Base-by-base conservation (phyloP, 2,113 vertebrate species). In the Etheostoma cragini region DNA sequence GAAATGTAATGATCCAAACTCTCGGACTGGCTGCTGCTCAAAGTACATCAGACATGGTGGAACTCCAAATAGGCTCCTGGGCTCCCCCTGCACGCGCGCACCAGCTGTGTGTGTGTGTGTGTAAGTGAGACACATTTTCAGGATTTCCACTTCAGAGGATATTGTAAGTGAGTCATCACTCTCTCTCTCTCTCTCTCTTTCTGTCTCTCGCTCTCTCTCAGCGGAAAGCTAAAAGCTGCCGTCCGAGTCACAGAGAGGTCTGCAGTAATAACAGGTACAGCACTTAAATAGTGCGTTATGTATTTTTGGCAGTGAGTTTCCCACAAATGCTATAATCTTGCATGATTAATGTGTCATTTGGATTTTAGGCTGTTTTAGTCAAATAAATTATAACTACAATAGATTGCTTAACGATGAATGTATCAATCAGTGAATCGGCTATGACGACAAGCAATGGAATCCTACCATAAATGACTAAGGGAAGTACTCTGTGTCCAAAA, bases 111-210 rank as follows among this genome's bases (percentile, higher is more conserved):
- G 81, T 79, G 81, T 53, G 58, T 76, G 76, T 84, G 81, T 79
- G 81, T 53, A 81, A 42, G 81, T 76, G 46, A 70, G 46, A 81
- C 78, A 83, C 75, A 50, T 87, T 91, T 84, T 83, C 81, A 93
- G 92, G 88, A 89, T 83, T 93, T 94, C 91, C 93, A 94, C 88
- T 88, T 93, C 84, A 94, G 78, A 90, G 87, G 81, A 79, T 90
- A 88, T 92, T 88, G 80, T 88, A 89, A 91, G 88, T 92, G 90
- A 93, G 87, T 93, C 90, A 94, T 45, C 13, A 26, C 24, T 19
- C 57, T 72, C 53, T 76, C 65, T 58, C 65, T 62, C 19, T 62
- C 26, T 86, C 80, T 84, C 78, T 76, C 42, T 75, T 19, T n/a
- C 76, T 75, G 52, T 80, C 72, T 0, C 70, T 76, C 64, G 8